These are phyloP conservation scores for Caenorhabditis becei DNA, from an alignment of 2,888 invertebrate species.

Conservation along the genomic window DNA sequence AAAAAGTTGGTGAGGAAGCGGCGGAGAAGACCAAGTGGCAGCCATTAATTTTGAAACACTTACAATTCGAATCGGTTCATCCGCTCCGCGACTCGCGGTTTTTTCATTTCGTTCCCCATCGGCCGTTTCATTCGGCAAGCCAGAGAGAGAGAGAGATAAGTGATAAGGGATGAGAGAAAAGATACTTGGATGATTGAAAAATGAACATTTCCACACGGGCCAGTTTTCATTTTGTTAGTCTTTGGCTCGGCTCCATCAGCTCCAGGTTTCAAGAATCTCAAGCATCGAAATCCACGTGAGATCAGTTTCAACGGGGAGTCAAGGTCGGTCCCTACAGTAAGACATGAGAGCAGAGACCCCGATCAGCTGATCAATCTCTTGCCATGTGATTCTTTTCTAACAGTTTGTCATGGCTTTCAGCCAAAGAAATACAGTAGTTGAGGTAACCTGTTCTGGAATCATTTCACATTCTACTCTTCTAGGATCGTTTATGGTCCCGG, in stretches of 20 bases:
- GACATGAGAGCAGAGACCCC: no score
- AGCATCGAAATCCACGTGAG: not conserved
- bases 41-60: slow-evolving; percentile 63
- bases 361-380: no score
- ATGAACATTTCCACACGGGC: slow-evolving; percentile 46
- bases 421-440: no score
- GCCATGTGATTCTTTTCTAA: no score
- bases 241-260: slow-evolving; percentile 23
- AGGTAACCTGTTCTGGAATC: no score
- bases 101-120: slow-evolving; percentile 29
- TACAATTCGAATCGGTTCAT: slow-evolving; percentile 4
- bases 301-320: no score
- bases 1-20: not conserved
- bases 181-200: slow-evolving; percentile 34
- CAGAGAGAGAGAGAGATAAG: slow-evolving; percentile 25
- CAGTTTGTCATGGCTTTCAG: no score
- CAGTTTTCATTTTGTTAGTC: slow-evolving; percentile 46
- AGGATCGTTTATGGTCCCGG: no score
- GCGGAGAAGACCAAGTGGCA: slow-evolving; percentile 9
- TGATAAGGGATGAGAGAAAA: slow-evolving; percentile 24
- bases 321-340: no score
- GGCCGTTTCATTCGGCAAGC: slow-evolving; percentile 26
- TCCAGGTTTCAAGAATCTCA: not conserved
- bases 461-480: no score
- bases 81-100: slow-evolving; percentile 25